Percentiles rank a stretch among this genome's conserved stretches.
Conservation (phyloP, 2,113 vertebrate species). For the Cebidichthys violaceus region DNA sequence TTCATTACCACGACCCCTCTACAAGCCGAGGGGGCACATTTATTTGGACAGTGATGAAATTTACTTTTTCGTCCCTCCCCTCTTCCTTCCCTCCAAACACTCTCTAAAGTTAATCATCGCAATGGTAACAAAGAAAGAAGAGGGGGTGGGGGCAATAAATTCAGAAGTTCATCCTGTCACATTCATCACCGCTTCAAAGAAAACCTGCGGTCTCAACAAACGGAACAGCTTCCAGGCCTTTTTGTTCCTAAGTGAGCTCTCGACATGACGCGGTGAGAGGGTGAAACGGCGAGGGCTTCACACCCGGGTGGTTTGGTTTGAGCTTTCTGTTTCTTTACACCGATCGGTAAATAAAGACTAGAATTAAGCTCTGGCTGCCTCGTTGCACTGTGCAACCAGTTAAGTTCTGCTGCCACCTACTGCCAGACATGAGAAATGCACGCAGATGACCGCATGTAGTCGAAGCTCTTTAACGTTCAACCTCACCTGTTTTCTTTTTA, state of each 20-base stretch:
- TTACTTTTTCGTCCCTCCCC: conserved; percentile 8
- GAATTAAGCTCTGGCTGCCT: not conserved
- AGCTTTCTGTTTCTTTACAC: not conserved
- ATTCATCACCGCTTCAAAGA: conserved; percentile 38
- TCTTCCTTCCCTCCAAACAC: conserved; percentile 9
- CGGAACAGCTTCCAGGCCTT: not conserved
- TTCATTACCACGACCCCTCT: conserved; percentile 29
- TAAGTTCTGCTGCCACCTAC: conserved; percentile 76
- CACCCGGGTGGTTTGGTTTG: not conserved
- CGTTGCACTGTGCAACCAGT: not conserved
- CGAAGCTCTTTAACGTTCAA: not conserved
- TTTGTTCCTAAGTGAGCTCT: not conserved
- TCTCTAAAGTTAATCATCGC: conserved; percentile 45
- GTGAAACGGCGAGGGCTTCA: not conserved
- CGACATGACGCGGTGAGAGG: not conserved
- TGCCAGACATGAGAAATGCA: conserved; percentile 36
- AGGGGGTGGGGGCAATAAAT: conserved; percentile 4
- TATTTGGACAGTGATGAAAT: conserved; percentile 58
- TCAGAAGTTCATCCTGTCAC: conserved; percentile 15
- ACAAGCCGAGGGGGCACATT: conserved; percentile 22
- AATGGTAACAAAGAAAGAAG: conserved; percentile 38
- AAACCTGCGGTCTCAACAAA: not conserved
- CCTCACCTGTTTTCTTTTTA: not conserved
- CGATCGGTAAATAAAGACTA: not conserved
- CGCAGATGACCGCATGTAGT: not conserved